Percentiles rank a stretch among this genome's conserved stretches.
These are phyloP conservation scores for Phorcus lineatus DNA, from an alignment of 2,888 invertebrate species.

Conservation along the genomic window DNA sequence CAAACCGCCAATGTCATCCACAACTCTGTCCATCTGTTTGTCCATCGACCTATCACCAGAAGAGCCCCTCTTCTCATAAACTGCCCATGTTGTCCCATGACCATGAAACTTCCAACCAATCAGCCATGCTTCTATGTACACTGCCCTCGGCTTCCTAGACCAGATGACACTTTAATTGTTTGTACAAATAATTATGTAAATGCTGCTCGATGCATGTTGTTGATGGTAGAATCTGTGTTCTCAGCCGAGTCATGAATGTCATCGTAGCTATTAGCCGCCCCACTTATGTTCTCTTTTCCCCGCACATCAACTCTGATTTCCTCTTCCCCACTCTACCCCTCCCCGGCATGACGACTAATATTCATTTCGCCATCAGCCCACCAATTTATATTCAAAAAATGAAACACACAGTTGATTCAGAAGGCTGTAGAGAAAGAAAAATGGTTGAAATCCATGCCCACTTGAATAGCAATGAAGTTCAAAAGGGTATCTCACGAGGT, in stretches of 20 bases:
- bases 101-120: too few relatives aligned
- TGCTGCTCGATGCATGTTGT: background rate
- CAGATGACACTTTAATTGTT: background rate
- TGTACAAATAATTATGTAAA: background rate
- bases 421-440: constrained; percentile 24
- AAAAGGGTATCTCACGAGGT: constrained; percentile 15
- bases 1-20: too few relatives aligned
- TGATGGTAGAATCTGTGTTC: background rate
- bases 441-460: constrained; percentile 15
- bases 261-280: background rate
- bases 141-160: too few relatives aligned
- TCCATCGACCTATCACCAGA: too few relatives aligned
- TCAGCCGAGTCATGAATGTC: background rate
- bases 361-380: background rate
- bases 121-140: too few relatives aligned
- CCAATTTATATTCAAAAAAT: constrained; percentile 24
- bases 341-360: constrained; percentile 13
- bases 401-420: constrained; percentile 16
- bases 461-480: constrained; percentile 24
- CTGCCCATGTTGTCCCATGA: too few relatives aligned
- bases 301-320: background rate
- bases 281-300: background rate
- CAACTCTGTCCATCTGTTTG: too few relatives aligned
- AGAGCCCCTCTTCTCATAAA: too few relatives aligned
- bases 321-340: background rate